A percentile compares a stretch with the other conserved stretches of the same genome.
Conservation (phyloP, 2,888 invertebrate genomes). For the Trichopria drosophilae region DNA sequence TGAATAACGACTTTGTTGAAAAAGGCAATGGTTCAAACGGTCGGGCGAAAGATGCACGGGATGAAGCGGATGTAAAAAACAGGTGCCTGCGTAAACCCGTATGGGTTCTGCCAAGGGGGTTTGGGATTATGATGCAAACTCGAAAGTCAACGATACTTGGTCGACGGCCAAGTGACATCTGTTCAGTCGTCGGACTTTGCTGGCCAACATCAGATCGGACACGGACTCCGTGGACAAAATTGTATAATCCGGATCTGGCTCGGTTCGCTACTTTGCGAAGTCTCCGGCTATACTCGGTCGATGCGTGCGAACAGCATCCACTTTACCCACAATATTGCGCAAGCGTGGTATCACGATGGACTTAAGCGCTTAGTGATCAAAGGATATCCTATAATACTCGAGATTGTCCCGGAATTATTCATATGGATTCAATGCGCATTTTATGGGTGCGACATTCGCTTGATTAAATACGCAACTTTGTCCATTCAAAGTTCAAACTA, state of each 20-base stretch:
- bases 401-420: too few species aligned
- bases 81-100: conserved; percentile 17
- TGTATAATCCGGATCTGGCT: conserved; percentile 36
- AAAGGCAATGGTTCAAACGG: background rate
- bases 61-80: conserved; percentile 14
- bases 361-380: too few species aligned
- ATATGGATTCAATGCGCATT: too few species aligned
- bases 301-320: conserved; percentile 25
- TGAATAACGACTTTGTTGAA: too few species aligned
- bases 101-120: too few species aligned
- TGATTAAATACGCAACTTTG: too few species aligned
- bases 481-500: too few species aligned
- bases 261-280: conserved; percentile 19
- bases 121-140: conserved; percentile 12
- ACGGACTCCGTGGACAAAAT: conserved; percentile 32
- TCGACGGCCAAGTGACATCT: conserved; percentile 38
- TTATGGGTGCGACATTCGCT: too few species aligned
- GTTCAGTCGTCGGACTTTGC: conserved; percentile 36
- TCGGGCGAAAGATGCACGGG: background rate
- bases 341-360: conserved; percentile 19
- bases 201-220: conserved; percentile 31
- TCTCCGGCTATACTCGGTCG: conserved; percentile 20
- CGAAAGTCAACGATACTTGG: conserved; percentile 36
- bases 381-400: too few species aligned
- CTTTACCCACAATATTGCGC: conserved; percentile 28